Conservation (phyloP, 2,888 invertebrate species). For the Eudasyphora cyanicolor region DNA sequence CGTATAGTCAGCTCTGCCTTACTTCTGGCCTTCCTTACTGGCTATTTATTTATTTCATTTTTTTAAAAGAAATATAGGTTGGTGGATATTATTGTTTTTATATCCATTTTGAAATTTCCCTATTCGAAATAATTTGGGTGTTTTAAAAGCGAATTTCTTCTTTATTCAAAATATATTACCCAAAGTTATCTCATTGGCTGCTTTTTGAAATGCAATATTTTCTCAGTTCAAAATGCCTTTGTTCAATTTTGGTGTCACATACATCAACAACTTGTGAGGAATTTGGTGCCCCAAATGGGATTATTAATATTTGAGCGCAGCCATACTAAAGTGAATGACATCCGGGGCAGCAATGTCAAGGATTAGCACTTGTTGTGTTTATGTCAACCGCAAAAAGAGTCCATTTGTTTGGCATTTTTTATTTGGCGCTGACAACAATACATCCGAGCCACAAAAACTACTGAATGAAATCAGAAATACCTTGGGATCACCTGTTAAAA, state of each 20-base stretch:
- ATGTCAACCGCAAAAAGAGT: background rate
- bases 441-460: background rate
- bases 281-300: background rate
- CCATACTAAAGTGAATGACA: constrained; percentile 56
- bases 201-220: too few species aligned
- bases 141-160: too few species aligned
- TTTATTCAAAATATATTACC: too few species aligned
- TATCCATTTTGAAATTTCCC: too few species aligned
- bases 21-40: too few species aligned
- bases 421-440: background rate
- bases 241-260: background rate
- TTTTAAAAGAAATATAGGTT: too few species aligned
- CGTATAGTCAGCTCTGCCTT: too few species aligned
- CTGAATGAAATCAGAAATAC: constrained; percentile 17
- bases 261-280: background rate
- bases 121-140: too few species aligned
- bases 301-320: background rate
- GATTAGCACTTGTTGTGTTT: constrained; percentile 50
- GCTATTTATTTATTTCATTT: too few species aligned
- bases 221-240: background rate
- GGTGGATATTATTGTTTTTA: too few species aligned
- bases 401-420: constrained; percentile 19
- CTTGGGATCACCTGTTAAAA: constrained; percentile 58
- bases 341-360: constrained; percentile 64
- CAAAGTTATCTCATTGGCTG: too few species aligned